Base-by-base conservation (phyloP, 2,888 invertebrate species). In the Notodonta dromedarius region DNA sequence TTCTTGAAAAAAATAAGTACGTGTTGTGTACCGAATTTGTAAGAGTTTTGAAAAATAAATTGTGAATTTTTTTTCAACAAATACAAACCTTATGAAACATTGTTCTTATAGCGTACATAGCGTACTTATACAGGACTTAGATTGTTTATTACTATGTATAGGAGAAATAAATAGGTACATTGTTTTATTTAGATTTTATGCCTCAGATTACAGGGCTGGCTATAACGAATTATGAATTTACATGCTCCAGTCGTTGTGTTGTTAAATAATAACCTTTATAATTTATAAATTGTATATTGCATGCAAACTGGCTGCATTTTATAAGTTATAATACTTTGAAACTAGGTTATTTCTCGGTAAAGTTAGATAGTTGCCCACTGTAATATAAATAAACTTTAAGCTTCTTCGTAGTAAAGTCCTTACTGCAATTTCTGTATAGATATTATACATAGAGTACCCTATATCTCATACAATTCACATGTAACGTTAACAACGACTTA, bases 281-380 rank as follows among this genome's bases (percentile, higher is more conserved):
- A 8, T 58, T 57, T 44, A 58, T 58, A 71, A 70, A 66, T 60
- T 62, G 61, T 60, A 58, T 40, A 56, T 60, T 63, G 59, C 56
- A 71, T 76, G 70, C 70, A 70, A 75, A 71, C 68, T 73, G 70
- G 73, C 24, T 24, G 71, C 71, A 73, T 70, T 74, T 76, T 73
- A 76, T 77, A 78, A 77, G 78, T 70, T 56, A 59, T 66, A 66
- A 60, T 73, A 63, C 63, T 70, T 68, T 59, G 60, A 59, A 66
- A 73, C 63, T 73, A 58, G 67, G 63, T 66, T 71, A 52, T 59
- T 71, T 71, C 66, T 67, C 65, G 63, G 67, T 70, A 68, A 73
- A 73, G 56, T 74, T 69, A 68, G 65, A 57, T 64, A 56, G 54
- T 57, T 58, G 58, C 66, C 65, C 65, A 70, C 68, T 70, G 61